These are phyloP conservation scores for Stegana nigrithorax DNA, from an alignment of 2,888 invertebrate species.

Conservation along the genomic window DNA sequence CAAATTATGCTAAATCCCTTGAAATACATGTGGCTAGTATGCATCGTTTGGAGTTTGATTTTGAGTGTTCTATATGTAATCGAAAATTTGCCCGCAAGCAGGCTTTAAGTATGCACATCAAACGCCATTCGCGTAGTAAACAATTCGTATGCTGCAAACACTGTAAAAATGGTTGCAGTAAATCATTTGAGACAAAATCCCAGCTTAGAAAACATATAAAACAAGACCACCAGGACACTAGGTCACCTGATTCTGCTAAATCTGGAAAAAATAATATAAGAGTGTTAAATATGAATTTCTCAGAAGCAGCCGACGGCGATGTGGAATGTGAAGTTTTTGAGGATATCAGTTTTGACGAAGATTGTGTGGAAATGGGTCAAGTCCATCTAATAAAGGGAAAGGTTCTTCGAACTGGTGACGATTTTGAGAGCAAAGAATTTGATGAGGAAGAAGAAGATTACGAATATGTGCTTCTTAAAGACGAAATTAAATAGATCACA, in stretches of 20 bases:
- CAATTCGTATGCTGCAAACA: constrained; percentile 47
- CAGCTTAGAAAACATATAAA: constrained; percentile 43
- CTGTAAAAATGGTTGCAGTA: constrained; percentile 50
- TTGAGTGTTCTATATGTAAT: constrained; percentile 55
- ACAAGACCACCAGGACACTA: not conserved
- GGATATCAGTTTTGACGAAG: not conserved
- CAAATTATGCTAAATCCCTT: constrained; percentile 58
- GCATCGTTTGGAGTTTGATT: constrained; percentile 55
- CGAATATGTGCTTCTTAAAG: not conserved
- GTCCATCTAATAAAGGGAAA: no score
- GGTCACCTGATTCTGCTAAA: no score
- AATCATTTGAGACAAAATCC: constrained; percentile 29
- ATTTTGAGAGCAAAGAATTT: not conserved
- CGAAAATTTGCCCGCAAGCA: constrained; percentile 59
- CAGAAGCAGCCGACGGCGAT: not conserved
- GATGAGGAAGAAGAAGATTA: not conserved
- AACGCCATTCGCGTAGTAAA: constrained; percentile 50
- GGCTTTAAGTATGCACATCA: constrained; percentile 53
- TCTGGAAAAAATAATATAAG: no score
- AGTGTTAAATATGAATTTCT: no score
- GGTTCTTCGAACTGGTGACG: constrained; percentile 12
- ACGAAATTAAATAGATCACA: not conserved
- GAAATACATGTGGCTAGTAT: constrained; percentile 57
- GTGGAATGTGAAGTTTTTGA: constrained; percentile 38
- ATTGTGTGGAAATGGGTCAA: no score